Evolutionary conservation across 2,888 invertebrate species (phyloP).

Genomic region (Andrena bicolor): DNA sequence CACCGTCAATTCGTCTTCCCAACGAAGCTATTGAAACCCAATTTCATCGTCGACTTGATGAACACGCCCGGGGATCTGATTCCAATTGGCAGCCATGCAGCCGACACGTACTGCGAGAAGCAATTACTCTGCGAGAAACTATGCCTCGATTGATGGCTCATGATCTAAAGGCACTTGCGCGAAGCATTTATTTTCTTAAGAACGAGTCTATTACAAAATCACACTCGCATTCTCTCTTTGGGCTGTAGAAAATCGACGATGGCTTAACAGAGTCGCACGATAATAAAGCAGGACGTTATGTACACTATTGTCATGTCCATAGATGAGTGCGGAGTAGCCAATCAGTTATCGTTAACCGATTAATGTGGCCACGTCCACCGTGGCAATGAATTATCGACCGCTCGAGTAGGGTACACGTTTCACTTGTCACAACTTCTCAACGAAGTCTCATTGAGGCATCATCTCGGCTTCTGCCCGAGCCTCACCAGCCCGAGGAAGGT

Average conservation of each 20-base stretch:
- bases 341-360: constrained; percentile 5
- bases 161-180: background rate
- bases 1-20: constrained; percentile 79
- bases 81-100: constrained; percentile 83
- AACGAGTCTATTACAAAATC: constrained; percentile 9
- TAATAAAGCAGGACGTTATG: constrained; percentile 51
- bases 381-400: background rate
- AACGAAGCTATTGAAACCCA: constrained; percentile 87
- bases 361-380: background rate
- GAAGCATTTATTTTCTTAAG: constrained; percentile 30
- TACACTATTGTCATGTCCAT: constrained; percentile 30
- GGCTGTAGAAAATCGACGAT: constrained; percentile 24
- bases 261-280: constrained; percentile 18
- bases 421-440: too few species aligned
- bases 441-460: background rate
- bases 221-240: constrained; percentile 42
- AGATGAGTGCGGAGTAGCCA: background rate
- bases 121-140: constrained; percentile 1
- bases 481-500: constrained; percentile 94
- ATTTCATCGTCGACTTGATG: constrained; percentile 88
- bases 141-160: constrained; percentile 22
- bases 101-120: constrained; percentile 81
- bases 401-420: background rate
- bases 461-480: constrained; percentile 86
- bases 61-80: constrained; percentile 85